These are phyloP conservation scores for Ichneumoninae sp. DNA, from an alignment of 2,888 invertebrate genomes.

Conservation along the genomic window DNA sequence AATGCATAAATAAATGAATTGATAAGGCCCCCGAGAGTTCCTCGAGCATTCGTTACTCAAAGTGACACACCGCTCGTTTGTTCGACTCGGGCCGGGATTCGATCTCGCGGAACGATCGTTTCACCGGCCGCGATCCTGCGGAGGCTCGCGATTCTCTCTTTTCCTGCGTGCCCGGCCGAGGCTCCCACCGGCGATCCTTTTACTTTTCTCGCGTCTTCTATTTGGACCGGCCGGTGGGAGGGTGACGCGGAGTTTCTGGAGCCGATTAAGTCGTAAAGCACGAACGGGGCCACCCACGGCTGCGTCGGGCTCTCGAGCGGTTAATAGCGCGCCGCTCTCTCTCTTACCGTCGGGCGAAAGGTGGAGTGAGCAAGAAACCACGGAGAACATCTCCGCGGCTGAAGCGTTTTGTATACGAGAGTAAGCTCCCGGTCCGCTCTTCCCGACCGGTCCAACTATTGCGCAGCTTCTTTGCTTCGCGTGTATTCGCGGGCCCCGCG, in stretches of 20 bases:
- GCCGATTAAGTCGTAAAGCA: constrained; percentile 65
- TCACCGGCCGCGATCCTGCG: not conserved
- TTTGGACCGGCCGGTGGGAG: constrained; percentile 1
- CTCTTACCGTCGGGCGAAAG: constrained; percentile 16
- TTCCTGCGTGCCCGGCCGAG: not conserved
- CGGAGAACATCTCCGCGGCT: not conserved
- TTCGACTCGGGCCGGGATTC: not conserved
- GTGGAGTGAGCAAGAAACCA: constrained; percentile 5
- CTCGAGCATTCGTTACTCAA: constrained; percentile 41
- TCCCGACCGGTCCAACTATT: not conserved
- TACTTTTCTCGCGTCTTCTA: constrained; percentile 48
- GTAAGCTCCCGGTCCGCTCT: constrained; percentile 13
- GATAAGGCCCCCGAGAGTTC: constrained; percentile 38
- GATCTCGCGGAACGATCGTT: constrained; percentile 17
- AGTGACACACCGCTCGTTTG: constrained; percentile 8
- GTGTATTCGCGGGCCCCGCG: not conserved
- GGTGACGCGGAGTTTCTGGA: constrained; percentile 30
- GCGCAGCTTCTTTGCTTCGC: constrained; percentile 7
- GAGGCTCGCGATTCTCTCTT: constrained; percentile 4
- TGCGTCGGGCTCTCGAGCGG: constrained; percentile 13
- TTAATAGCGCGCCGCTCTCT: constrained; percentile 13
- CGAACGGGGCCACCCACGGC: constrained; percentile 57
- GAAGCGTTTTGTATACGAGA: constrained; percentile 9
- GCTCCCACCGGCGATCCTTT: constrained; percentile 6
- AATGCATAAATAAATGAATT: constrained; percentile 51